Evolutionary conservation across 2,888 invertebrate species (phyloP).

Genomic region (Tachina fera): DNA sequence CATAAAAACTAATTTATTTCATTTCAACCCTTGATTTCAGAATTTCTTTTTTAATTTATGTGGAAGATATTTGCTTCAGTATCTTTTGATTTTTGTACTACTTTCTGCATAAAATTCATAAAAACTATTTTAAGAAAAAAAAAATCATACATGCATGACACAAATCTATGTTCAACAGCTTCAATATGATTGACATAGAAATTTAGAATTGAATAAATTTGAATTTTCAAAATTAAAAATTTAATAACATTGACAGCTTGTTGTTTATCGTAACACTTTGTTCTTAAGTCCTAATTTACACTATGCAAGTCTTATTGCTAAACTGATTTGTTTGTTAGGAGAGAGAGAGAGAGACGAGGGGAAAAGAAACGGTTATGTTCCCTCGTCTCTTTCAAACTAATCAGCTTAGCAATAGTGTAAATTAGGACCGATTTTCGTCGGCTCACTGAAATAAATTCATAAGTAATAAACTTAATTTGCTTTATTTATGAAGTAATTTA

Average conservation of each 20-base stretch:
- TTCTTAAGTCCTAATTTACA: no score
- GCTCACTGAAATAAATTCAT: no score
- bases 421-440: no score
- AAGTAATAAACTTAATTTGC: no score
- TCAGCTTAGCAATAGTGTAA: no score
- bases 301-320: no score
- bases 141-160: background rate
- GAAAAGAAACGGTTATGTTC: no score
- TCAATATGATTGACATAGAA: background rate
- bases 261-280: slow-evolving; percentile 7
- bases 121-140: background rate
- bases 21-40: background rate
- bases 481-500: no score
- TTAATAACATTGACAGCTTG: slow-evolving; percentile 17
- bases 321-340: no score
- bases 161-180: background rate
- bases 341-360: no score
- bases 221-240: slow-evolving; percentile 14
- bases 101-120: background rate
- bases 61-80: background rate
- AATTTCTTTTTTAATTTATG: background rate
- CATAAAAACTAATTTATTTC: no score
- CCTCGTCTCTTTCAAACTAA: no score
- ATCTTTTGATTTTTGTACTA: background rate
- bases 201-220: slow-evolving; percentile 12